Percentiles rank a stretch among this genome's conserved stretches.
Evolutionary conservation across 2,888 invertebrate species (phyloP).

Genomic region (Bibio marci): DNA sequence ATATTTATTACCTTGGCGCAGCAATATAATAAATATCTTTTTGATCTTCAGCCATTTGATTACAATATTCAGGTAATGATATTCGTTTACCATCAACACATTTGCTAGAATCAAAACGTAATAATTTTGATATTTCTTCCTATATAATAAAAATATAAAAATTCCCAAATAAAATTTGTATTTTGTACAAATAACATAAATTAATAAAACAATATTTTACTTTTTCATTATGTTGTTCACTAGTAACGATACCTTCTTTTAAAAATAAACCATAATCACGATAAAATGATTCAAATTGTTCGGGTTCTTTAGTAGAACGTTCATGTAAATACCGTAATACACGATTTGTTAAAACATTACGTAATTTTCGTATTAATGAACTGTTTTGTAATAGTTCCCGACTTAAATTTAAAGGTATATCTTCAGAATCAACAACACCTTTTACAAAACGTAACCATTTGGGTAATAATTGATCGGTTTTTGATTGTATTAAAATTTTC

Average conservation of each 20-base stretch:
- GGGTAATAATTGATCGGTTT: constrained; percentile 77
- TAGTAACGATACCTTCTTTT: constrained; percentile 88
- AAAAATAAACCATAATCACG: constrained; percentile 83
- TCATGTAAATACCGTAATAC: constrained; percentile 74
- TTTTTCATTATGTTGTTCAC: constrained; percentile 60
- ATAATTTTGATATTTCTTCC: constrained; percentile 75
- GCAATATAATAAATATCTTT: constrained; percentile 84
- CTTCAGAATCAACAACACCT: constrained; percentile 97
- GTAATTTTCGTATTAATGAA: constrained; percentile 71
- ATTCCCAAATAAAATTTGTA: constrained; percentile 1
- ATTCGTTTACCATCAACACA: constrained; percentile 50
- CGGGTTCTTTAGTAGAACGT: constrained; percentile 64
- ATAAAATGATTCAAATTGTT: constrained; percentile 72
- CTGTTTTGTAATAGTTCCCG: constrained; percentile 91
- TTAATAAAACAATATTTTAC: too few species aligned
- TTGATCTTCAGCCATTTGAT: constrained; percentile 58
- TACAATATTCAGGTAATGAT: constrained; percentile 65
- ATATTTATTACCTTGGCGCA: constrained; percentile 62
- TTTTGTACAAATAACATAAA: too few species aligned
- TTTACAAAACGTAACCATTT: constrained; percentile 92
- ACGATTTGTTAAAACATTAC: constrained; percentile 66
- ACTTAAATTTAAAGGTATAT: constrained; percentile 93
- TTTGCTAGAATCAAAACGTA: constrained; percentile 84
- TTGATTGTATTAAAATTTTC: constrained; percentile 83
- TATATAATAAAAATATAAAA: constrained; percentile 32